Base-by-base conservation (phyloP, 2,113 vertebrate species). In the Caranx melampygus region DNA sequence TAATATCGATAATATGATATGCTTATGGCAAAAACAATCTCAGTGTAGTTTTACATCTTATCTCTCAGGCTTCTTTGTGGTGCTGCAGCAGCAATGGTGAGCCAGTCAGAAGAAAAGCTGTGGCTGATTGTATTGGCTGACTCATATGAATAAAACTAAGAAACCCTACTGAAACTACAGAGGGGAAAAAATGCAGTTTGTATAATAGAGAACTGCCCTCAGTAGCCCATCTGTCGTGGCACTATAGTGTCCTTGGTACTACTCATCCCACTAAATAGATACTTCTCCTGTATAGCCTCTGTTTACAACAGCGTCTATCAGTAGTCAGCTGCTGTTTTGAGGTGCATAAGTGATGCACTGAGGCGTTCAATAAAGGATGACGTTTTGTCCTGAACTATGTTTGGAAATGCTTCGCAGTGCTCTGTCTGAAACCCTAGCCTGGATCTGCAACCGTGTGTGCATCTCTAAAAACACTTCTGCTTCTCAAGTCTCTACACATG, bases 381-480 rank as follows among this genome's bases (percentile, higher is more conserved):
- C 42, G 2, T 65, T 76, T 81, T 63, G 52, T 75, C 81, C 63
- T 71, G 58, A 73, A 51, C 33, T 31, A 3, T 65, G 64, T 70
- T 75, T 33, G 3, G 35, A 49, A 67, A 79, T 34, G 47, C 67
- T 75, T 72, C 14, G 31, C 51, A 16, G 11, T 33, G 12, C 72
- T 68, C 45, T 26, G 26, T 58, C 47, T 79, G 74, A 74, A 78
- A 82, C 21, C 54, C 68, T 42, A 59, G 69, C 42, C n/a, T n/a
- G 51, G 4, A 51, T 75, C 58, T 37, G 67, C 60, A 62, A 10
- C 70, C 61, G 12, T 45, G 68, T 52, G 6, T 51, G 55, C 51
- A 51, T 71, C 55, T 47, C 37, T 44, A 77, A 69, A 82, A 72
- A 62, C 67, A 75, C 75, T 67, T 84, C 26, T 81, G 18, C 75